Evolutionary conservation across 2,113 vertebrate species (phyloP).

Genomic region (Sceloporus tristichus): DNA sequence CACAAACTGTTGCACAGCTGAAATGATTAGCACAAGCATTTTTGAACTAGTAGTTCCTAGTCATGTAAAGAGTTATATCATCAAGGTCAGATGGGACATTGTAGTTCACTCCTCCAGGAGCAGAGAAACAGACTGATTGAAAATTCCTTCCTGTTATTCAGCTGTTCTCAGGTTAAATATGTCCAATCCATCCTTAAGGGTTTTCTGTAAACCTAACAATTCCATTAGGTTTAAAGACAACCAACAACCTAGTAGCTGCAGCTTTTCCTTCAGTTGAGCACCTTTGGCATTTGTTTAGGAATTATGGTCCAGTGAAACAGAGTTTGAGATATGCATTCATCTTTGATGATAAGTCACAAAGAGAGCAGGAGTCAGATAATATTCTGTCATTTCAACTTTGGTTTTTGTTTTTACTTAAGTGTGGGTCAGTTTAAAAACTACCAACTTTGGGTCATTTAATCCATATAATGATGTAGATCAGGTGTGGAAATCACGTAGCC

Average conservation of each 20-base stretch:
- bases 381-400: too few relatives aligned
- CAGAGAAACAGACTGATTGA: not conserved
- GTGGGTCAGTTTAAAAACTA: too few relatives aligned
- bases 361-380: too few relatives aligned
- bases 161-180: not conserved
- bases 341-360: too few relatives aligned
- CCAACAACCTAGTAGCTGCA: not conserved
- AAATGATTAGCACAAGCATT: not conserved
- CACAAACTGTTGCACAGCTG: not conserved
- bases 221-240: not conserved
- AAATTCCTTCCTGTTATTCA: not conserved
- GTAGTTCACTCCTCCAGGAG: not conserved
- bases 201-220: not conserved
- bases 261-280: too few relatives aligned
- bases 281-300: not conserved
- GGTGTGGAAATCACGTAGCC: too few relatives aligned
- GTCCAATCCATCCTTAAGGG: not conserved
- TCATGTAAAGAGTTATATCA: not conserved
- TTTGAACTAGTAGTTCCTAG: not conserved
- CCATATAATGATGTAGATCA: too few relatives aligned
- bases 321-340: too few relatives aligned
- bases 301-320: not conserved
- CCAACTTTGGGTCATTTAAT: too few relatives aligned
- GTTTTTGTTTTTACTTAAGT: too few relatives aligned
- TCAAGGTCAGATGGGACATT: not conserved